phyloP scores from a whole-genome alignment of 2,888 invertebrate genomes.

The Embidobia sp. region DNA sequence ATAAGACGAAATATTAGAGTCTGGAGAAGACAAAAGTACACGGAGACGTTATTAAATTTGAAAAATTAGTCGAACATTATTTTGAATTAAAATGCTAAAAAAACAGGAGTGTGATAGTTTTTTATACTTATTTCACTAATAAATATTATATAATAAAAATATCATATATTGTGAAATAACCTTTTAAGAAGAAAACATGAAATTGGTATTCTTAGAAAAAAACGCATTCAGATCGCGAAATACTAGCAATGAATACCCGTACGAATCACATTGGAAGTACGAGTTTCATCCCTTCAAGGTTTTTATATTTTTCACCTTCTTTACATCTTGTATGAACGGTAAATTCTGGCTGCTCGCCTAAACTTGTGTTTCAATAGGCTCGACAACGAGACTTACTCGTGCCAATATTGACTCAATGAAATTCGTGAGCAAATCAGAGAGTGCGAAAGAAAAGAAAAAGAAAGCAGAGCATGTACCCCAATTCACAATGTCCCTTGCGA shows the following conservation, averaged over 20 bases:
- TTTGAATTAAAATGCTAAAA: not conserved
- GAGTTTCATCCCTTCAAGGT: slow-evolving; percentile 22
- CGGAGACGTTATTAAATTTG: slow-evolving; percentile 7
- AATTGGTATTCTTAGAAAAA: too few relatives aligned
- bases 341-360: slow-evolving; percentile 47
- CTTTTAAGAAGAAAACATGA: too few relatives aligned
- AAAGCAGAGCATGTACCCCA: slow-evolving; percentile 53
- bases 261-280: slow-evolving; percentile 16
- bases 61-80: slow-evolving; percentile 5
- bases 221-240: too few relatives aligned
- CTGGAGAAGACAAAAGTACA: not conserved
- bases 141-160: too few relatives aligned
- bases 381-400: slow-evolving; percentile 53
- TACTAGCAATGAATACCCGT: too few relatives aligned
- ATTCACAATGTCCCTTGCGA: slow-evolving; percentile 60
- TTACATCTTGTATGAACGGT: slow-evolving; percentile 43
- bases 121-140: too few relatives aligned
- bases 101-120: too few relatives aligned
- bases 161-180: too few relatives aligned
- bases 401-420: slow-evolving; percentile 66
- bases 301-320: slow-evolving; percentile 35
- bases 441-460: slow-evolving; percentile 60
- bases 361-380: slow-evolving; percentile 58
- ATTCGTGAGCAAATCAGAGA: slow-evolving; percentile 59
- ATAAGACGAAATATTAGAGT: slow-evolving; percentile 11